Conservation (phyloP, 2,888 invertebrate species). For the Elysia crispata region DNA sequence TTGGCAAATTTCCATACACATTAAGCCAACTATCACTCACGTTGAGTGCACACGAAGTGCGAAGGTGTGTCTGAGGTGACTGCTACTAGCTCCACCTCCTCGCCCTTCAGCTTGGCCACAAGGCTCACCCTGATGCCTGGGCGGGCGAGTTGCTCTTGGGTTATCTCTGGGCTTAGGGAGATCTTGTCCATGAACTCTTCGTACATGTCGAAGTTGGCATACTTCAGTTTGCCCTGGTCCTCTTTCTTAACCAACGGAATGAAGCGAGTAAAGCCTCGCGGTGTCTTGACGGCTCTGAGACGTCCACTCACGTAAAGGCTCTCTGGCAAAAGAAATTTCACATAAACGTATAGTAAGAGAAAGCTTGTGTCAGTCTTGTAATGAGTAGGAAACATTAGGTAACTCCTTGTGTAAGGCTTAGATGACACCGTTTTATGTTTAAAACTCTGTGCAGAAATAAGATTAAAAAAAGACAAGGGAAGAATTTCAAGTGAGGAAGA, state of each 20-base stretch:
- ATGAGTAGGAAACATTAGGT: too few relatives aligned
- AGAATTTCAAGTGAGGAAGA: neutral
- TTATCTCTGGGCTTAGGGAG: neutral
- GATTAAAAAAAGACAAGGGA: too few relatives aligned
- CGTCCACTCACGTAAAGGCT: constrained; percentile 26
- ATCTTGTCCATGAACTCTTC: neutral
- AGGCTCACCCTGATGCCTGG: neutral
- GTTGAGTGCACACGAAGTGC: constrained; percentile 20
- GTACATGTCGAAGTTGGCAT: constrained; percentile 34
- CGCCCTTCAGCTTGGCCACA: constrained; percentile 5
- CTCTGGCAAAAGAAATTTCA: neutral
- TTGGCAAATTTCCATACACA: too few relatives aligned
- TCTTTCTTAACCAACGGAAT: neutral
- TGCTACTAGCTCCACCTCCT: neutral
- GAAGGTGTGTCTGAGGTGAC: neutral
- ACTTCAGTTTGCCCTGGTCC: constrained; percentile 2
- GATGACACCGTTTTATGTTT: too few relatives aligned
- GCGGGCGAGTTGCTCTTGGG: neutral
- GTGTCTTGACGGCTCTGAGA: neutral
- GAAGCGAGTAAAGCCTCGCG: neutral
- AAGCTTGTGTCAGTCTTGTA: too few relatives aligned
- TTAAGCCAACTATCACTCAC: constrained; percentile 9
- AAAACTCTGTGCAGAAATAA: too few relatives aligned
- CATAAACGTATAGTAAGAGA: neutral
- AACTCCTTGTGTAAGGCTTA: too few relatives aligned